Evolutionary conservation across 2,113 vertebrate species (phyloP).

Genomic region (Trachemys scripta): DNA sequence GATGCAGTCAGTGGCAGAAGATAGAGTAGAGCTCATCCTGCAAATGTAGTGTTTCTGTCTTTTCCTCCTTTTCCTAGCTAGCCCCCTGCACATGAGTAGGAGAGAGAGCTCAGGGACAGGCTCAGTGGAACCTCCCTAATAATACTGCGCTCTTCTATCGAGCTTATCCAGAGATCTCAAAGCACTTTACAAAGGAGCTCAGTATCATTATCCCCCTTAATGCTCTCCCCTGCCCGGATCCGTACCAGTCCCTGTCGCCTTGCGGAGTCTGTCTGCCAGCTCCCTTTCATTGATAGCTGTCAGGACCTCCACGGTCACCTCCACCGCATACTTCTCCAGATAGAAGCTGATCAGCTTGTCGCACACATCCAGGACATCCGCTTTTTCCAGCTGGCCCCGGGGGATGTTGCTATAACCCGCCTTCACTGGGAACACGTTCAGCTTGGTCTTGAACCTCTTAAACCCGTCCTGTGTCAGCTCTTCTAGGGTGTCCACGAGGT

Average conservation of each 20-base stretch:
- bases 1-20: not conserved
- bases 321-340: not conserved
- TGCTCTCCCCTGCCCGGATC: not conserved
- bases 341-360: not conserved
- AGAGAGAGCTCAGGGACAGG: not conserved
- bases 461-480: not conserved
- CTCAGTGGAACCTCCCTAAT: not conserved
- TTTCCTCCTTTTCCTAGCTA: not conserved
- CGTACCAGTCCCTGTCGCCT: not conserved
- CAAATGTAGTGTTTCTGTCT: not conserved
- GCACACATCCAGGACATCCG: not conserved
- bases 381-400: not conserved
- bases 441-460: not conserved
- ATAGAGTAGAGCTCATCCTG: not conserved
- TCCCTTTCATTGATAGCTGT: not conserved
- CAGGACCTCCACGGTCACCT: not conserved
- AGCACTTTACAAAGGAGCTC: not conserved
- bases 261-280: not conserved
- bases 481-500: not conserved
- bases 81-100: not conserved
- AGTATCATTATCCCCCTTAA: not conserved
- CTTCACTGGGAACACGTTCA: not conserved
- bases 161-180: not conserved
- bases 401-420: not conserved
- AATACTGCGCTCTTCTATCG: not conserved